Percentiles rank a stretch among this genome's conserved stretches.
These are phyloP conservation scores for Dendrolimus pini DNA, from an alignment of 2,888 invertebrate genomes.

Conservation along the genomic window DNA sequence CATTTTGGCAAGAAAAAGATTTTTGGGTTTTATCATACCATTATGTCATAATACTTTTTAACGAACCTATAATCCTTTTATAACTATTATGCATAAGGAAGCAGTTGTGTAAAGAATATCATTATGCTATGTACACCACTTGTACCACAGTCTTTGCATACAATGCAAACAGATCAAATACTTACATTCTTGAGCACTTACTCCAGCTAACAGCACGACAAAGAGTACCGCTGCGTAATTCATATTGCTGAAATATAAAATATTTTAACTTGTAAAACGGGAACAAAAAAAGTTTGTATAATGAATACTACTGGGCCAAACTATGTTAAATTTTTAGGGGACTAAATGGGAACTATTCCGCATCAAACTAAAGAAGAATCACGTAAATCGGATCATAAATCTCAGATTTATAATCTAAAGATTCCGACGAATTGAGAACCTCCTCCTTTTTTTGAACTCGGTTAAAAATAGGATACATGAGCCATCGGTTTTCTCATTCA, in stretches of 20 bases:
- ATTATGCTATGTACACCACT: neutral
- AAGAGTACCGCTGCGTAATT: neutral
- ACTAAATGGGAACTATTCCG: no score
- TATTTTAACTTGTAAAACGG: neutral
- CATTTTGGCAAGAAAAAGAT: no score
- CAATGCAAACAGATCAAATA: neutral
- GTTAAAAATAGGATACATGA: no score
- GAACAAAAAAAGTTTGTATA: no score
- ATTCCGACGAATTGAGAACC: no score
- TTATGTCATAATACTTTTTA: neutral
- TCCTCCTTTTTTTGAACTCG: no score
- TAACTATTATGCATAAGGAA: neutral
- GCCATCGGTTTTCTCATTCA: no score
- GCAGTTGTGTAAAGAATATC: neutral
- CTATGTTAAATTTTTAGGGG: no score
- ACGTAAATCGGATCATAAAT: no score
- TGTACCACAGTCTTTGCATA: neutral
- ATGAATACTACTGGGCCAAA: no score
- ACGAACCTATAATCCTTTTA: neutral
- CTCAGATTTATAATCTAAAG: no score
- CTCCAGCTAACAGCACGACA: neutral
- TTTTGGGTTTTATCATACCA: neutral
- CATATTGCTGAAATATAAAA: neutral
- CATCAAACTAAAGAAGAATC: no score
- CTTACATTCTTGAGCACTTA: neutral